Conservation (phyloP, 2,888 invertebrate species). For the Sarcophaga caerulescens region DNA sequence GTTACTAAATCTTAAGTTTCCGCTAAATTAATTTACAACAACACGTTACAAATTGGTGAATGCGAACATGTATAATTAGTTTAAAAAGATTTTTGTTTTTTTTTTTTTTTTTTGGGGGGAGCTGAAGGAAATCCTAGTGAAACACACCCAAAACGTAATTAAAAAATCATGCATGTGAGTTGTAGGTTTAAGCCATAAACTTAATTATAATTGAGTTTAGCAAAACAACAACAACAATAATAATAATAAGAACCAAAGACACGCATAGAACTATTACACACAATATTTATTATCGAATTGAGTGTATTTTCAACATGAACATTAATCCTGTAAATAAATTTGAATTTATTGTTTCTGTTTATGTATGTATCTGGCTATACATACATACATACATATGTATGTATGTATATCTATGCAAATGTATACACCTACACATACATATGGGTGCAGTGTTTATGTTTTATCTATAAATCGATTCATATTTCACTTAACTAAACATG, state of each 20-base stretch:
- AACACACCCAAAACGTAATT: conserved; percentile 1
- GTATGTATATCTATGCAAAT: no score
- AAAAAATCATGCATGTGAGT: not conserved
- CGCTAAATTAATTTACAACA: not conserved
- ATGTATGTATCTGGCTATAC: not conserved
- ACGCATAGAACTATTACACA: not conserved
- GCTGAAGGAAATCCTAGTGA: not conserved
- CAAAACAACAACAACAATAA: no score
- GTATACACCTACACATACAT: no score
- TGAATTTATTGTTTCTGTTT: not conserved
- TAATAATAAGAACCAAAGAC: not conserved
- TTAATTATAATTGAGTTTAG: not conserved
- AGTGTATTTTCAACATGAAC: not conserved
- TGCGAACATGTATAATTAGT: not conserved
- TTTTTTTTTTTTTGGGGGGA: not conserved
- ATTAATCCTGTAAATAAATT: not conserved
- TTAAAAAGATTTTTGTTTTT: not conserved
- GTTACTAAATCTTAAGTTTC: not conserved
- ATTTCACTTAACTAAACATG: not conserved
- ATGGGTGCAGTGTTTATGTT: no score
- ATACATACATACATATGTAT: no score
- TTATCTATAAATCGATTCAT: not conserved
- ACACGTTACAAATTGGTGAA: not conserved
- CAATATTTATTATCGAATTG: not conserved
- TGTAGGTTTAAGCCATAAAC: conserved; percentile 1